Conservation (phyloP, 2,113 vertebrate genomes). For the Turnix velox region DNA sequence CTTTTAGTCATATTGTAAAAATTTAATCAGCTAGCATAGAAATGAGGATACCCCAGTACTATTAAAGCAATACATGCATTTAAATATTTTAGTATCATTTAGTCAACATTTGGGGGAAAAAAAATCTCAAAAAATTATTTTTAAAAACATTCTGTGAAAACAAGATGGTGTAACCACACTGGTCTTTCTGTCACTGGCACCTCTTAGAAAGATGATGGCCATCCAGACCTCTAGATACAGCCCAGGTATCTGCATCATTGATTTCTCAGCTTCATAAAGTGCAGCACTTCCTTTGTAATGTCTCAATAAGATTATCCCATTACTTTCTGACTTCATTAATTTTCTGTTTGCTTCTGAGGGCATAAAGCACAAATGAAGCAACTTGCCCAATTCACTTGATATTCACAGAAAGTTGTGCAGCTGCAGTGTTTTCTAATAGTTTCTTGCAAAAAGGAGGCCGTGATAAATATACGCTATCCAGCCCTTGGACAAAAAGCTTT, state of each 20-base stretch:
- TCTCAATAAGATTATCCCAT: not conserved
- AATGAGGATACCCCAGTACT: not conserved
- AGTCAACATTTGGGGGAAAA: not conserved
- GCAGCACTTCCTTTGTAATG: not conserved
- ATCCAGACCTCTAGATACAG: not conserved
- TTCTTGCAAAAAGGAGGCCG: not conserved
- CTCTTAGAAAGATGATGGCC: not conserved
- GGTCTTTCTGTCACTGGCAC: not conserved
- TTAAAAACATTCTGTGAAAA: not conserved
- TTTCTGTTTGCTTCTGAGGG: not conserved
- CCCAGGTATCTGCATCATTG: not conserved
- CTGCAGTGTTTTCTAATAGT: not conserved
- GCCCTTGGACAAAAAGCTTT: not conserved
- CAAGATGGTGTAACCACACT: not conserved
- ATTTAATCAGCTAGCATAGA: not conserved
- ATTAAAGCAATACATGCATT: not conserved
- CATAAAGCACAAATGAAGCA: not conserved
- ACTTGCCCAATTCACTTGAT: not conserved
- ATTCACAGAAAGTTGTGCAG: not conserved
- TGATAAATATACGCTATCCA: not conserved
- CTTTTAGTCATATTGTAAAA: not conserved
- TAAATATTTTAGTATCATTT: not conserved
- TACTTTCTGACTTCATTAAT: not conserved
- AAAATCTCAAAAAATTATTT: not conserved
- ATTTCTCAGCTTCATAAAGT: not conserved